These are phyloP conservation scores for Cryptoblepharus egeriae DNA, from an alignment of 2,797 vertebrate species.

Conservation along the genomic window DNA sequence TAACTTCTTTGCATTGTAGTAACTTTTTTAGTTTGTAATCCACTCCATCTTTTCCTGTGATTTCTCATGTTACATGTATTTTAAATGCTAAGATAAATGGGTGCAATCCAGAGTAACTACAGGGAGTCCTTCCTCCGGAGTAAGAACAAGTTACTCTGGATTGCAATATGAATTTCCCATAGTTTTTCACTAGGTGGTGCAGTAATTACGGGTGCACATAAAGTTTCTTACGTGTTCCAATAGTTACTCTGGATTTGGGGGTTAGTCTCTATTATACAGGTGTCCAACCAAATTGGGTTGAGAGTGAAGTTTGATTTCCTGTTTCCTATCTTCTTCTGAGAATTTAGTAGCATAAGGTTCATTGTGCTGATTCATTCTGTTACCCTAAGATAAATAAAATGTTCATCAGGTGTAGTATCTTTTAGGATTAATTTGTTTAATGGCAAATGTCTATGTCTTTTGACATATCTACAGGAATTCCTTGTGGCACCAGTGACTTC, in stretches of 20 bases:
- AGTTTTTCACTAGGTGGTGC: too few relatives aligned
- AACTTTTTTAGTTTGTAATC: too few relatives aligned
- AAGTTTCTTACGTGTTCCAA: too few relatives aligned
- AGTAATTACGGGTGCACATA: too few relatives aligned
- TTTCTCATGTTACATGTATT: neutral
- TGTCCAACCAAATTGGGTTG: neutral
- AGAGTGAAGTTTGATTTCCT: neutral
- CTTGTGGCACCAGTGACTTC: neutral
- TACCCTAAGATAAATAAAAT: neutral
- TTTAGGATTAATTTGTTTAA: neutral
- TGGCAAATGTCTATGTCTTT: neutral
- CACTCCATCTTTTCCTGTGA: neutral
- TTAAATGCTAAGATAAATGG: neutral
- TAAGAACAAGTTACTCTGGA: too few relatives aligned
- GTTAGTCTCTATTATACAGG: neutral
- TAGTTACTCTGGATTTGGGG: too few relatives aligned
- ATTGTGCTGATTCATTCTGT: too few relatives aligned
- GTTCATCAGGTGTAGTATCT: neutral
- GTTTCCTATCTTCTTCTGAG: neutral
- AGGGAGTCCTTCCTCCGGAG: too few relatives aligned
- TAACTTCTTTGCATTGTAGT: too few relatives aligned
- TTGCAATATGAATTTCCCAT: too few relatives aligned
- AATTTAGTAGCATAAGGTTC: too few relatives aligned
- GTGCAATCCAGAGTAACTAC: too few relatives aligned
- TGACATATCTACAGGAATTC: neutral